Conservation (phyloP, 2,113 vertebrate species). For the Uria aalge region DNA sequence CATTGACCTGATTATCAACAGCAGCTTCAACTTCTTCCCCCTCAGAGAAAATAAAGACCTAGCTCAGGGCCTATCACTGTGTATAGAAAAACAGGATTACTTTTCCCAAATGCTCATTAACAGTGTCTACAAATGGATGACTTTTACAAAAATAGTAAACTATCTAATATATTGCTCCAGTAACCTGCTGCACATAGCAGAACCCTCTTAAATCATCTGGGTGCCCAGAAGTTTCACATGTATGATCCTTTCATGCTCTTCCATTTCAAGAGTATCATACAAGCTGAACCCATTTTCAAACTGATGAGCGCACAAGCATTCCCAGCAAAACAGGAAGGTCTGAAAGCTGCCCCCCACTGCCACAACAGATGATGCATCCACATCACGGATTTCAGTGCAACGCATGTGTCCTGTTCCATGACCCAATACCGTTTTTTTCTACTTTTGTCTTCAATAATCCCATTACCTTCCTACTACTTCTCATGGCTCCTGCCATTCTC, state of each 20-base stretch:
- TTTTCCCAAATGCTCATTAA: not conserved
- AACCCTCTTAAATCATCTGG: not conserved
- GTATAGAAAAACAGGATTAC: not conserved
- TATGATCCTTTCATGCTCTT: not conserved
- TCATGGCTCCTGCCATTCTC: not conserved
- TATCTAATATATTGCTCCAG: not conserved
- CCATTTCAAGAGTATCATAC: not conserved
- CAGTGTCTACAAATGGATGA: not conserved
- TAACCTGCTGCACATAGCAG: not conserved
- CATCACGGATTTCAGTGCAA: not conserved
- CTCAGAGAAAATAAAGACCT: not conserved
- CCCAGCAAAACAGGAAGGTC: not conserved
- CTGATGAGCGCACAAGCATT: not conserved
- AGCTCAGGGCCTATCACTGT: not conserved
- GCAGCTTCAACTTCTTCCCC: not conserved
- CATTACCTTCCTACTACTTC: not conserved
- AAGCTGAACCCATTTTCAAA: not conserved
- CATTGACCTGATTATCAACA: not conserved
- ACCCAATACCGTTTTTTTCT: not conserved
- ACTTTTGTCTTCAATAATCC: not conserved
- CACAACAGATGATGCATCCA: not conserved
- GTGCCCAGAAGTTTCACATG: not conserved
- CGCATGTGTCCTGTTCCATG: accelerated
- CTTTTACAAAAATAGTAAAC: not conserved
- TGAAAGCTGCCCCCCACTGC: not conserved